Evolutionary conservation across 2,888 invertebrate genomes (phyloP), one percentile per base, ranked within the genome.

Genomic region (Microctonus brassicae): DNA sequence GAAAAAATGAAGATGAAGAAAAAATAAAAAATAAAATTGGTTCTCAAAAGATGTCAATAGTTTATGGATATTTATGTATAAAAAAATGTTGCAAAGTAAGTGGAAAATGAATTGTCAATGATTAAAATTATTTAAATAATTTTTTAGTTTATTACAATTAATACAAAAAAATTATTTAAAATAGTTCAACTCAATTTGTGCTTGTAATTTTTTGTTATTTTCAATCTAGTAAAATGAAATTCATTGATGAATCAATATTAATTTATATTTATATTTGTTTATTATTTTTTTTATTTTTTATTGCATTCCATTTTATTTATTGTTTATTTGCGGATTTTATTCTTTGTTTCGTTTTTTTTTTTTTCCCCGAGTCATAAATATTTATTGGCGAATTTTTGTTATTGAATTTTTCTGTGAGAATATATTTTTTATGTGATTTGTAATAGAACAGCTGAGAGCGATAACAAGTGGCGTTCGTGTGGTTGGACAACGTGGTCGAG

Each of bases 401-500:
- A 26, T 58, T 13, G 10, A 33, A 58, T 33, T 29, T 20, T 2
- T 36, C 7, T 29, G 29, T 29, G 7, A 5, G 7, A 5, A 29
- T 53, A 62, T 10, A 47, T 55, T 33, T 36, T 36, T 13, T 52
- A 34, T 52, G 13, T 52, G 58, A 68, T 29, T 22, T 58, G 26
- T 58, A 67, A 17, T 34, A 67, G 17, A n/a, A 68, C 33, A 60
- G 39, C 20, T 24, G 60, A 61, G 61, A 34, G 36, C 2, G 2
- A 47, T 34, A 47, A 53, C 17, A 42, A 57, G 61, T 53, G 64
- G 66, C 69, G 69, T 66, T 68, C 42, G 69, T 47, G 17, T 42
- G 58, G 60, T 67, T 67, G 67, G 53, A 70, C 67, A 62, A 70
- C 65, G 26, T 66, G 72, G 67, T 39, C 39, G 69, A 75, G 73